A percentile compares a stretch with the other conserved stretches of the same genome.
phyloP scores from a whole-genome alignment of 2,113 vertebrate species.

The Nestor notabilis region DNA sequence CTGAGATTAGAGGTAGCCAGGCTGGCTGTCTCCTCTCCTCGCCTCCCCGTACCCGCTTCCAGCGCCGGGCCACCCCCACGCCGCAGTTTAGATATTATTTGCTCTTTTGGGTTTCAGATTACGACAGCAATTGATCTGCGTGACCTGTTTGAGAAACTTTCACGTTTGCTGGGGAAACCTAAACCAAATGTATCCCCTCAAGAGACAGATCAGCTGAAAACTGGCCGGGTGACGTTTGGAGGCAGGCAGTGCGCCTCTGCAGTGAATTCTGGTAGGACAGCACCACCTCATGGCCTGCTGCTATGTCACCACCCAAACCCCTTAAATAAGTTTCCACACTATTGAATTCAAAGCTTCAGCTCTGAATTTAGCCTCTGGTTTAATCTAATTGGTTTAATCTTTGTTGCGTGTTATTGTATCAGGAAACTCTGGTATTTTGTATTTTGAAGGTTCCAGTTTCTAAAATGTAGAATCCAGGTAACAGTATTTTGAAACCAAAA shows the following conservation, averaged over 20 bases:
- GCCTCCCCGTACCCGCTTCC: conserved; percentile 56
- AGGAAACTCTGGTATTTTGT: fast-evolving
- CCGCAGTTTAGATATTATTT: conserved; percentile 92
- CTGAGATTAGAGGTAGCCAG: conserved; percentile 93
- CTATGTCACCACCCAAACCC: background rate
- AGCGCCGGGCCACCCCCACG: conserved; percentile 76
- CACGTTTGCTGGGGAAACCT: conserved; percentile 88
- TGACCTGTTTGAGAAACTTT: conserved; percentile 91
- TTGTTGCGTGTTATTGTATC: background rate
- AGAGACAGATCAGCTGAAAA: conserved; percentile 84
- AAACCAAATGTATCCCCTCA: conserved; percentile 89
- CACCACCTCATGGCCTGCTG: conserved; percentile 73
- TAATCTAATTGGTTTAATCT: background rate
- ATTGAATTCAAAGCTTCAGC: background rate
- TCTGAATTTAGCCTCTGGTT: background rate
- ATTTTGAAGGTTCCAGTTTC: background rate
- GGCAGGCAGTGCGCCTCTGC: background rate
- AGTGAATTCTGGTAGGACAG: background rate
- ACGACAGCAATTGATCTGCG: conserved; percentile 94
- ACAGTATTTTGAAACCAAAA: background rate
- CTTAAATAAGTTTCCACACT: fast-evolving
- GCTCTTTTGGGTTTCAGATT: conserved; percentile 92
- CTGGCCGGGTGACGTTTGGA: conserved; percentile 59
- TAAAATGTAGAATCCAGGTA: background rate
- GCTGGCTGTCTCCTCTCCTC: conserved; percentile 97